Base-by-base conservation (phyloP, 2,113 vertebrate species). In the Cyanoliseus patagonus region DNA sequence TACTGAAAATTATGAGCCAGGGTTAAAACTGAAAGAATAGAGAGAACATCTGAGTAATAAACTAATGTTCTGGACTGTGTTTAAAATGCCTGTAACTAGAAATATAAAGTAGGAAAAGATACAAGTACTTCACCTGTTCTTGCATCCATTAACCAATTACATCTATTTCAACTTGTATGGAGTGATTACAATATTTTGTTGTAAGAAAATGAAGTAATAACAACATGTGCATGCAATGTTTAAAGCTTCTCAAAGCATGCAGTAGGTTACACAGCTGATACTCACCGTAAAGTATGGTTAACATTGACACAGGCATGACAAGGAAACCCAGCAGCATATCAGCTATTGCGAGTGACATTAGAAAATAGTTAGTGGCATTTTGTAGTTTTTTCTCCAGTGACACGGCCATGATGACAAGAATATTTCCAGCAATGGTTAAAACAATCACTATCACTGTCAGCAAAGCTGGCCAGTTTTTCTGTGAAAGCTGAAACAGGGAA, bases 281-380 rank as follows among this genome's bases (percentile, higher is more conserved):
- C 99, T 99, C 97, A 99, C 99, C 99, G 19, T 99, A 99, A 18
- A 99, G 97, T 94, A 99, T 99, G 95, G 98, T 99, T 98, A 99
- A 95, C 98, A 99, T 99, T 97, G 99, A 99, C 90, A 99, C 98
- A 2, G 99, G 99, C 99, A 99, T 99, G 97, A 99, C 99, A 96
- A 99, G 97, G 96, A 99, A 98, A 88, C 99, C 99, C 79, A 99
- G 98, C 89, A 99, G 98, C 99, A 99, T 99, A 95, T 99, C 99
- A 25, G 99, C 98, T 78, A 99, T 99, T 10, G 99, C 99, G 95
- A 99, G 98, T n/a, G 99, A 99, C 99, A 99, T 99, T 97, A 99
- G 96, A 97, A 99, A 99, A 92, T 99, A 99, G 98, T 99, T 99
- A 64, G 99, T 99, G 95, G 99, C 99, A 31, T 99, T 99, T 97